Percentiles rank a stretch among this genome's conserved stretches.
These are phyloP conservation scores for Seira musarum DNA, from an alignment of 2,888 invertebrate genomes.

Conservation along the genomic window DNA sequence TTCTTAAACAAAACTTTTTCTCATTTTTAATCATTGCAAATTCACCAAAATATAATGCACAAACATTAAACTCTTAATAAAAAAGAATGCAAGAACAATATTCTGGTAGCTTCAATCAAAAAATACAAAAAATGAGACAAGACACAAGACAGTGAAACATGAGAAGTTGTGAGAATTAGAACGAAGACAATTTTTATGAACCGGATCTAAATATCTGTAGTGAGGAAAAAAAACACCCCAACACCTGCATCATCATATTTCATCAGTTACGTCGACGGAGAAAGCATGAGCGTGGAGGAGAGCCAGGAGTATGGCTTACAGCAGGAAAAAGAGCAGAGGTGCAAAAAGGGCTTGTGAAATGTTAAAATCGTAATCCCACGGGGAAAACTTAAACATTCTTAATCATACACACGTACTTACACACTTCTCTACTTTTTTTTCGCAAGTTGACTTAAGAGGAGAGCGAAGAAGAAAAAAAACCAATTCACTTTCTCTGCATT, in stretches of 20 bases:
- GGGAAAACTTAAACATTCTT: constrained; percentile 5
- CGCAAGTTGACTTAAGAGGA: neutral
- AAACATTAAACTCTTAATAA: neutral
- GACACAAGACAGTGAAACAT: constrained; percentile 8
- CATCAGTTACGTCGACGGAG: neutral
- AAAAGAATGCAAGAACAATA: neutral
- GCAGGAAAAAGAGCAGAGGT: neutral
- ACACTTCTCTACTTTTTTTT: neutral
- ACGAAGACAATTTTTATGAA: neutral
- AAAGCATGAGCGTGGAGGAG: neutral
- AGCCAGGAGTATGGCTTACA: neutral
- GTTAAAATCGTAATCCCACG: constrained; percentile 14
- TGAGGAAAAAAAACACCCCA: too few species aligned
- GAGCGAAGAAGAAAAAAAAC: constrained; percentile 5
- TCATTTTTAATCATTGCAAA: neutral
- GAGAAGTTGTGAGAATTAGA: constrained; percentile 4
- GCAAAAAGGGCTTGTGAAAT: constrained; percentile 6
- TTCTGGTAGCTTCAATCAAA: neutral
- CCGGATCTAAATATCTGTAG: neutral
- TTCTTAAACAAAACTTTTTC: neutral
- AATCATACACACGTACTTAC: constrained; percentile 5
- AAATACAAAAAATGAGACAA: neutral
- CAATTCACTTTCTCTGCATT: constrained; percentile 36
- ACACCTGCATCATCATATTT: constrained; percentile 12
- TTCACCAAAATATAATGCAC: neutral